Evolutionary conservation across 35 echinoderm and acorn worm genomes (phyloP), one percentile per base, ranked within the genome.

Genomic region (Nesometra sesokonis): DNA sequence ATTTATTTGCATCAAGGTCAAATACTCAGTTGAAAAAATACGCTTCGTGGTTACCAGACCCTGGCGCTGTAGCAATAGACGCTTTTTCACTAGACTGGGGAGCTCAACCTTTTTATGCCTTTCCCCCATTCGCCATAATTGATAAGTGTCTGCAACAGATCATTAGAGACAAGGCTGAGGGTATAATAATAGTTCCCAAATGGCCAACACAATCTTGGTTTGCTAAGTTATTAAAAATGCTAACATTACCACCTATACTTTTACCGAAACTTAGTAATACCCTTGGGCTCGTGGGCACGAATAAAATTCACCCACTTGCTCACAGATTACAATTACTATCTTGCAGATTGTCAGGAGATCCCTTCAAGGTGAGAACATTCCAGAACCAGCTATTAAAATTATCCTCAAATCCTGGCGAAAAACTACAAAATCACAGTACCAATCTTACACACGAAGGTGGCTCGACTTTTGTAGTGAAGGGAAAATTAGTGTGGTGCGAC

Each of bases 371-470:
- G 21, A 82, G 2, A 31, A 78, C 78, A 46, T 88, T 81, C 52
- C 86, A 52, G n/a, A 39, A 81, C 37, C 78, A 81, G 79, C 86
- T 88, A 77, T 77, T 38, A 23, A 0, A 30, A 37, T 40, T 35
- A 77, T 88, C 38, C 78, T 88, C 76, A 35, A 77, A 11, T 88
- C 86, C 17, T 81, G 36, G 77, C 35, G 86, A 34, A 35, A 88
- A 35, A 32, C 37, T 21, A 88, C 86, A 29, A 80, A 39, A 88
- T 38, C 29, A 27, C 86, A 88, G 31, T 81, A 88, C 47, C 35
- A 88, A 37, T 29, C 86, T 46, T 78, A 81, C 29, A 33, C 43
- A 23, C 35, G 47, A 86, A 77, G 78, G 57, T 86, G 85, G 85
- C 2, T 35, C 5, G 0, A 78, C 11, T 82, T 43, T 36, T 88